Evolutionary conservation across 2,797 vertebrate genomes (phyloP).

Genomic region (Sorex maritimensis): DNA sequence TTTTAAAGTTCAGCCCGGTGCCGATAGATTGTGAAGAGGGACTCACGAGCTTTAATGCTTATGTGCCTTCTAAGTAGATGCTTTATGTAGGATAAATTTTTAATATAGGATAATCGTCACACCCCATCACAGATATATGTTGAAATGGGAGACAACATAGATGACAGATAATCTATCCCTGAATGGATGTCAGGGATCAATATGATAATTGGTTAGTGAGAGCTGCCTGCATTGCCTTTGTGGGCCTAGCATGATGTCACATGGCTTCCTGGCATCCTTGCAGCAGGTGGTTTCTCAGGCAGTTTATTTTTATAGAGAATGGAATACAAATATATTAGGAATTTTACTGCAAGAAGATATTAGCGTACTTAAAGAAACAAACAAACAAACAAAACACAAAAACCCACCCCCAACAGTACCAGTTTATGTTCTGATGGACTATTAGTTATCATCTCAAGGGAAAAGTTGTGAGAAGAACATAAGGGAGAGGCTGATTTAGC

Average conservation of each 20-base stretch:
- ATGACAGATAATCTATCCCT: conserved; percentile 20
- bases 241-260: not conserved
- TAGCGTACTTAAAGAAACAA: not conserved
- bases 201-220: not conserved
- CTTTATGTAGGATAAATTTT: conserved; percentile 17
- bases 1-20: not conserved
- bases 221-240: not conserved
- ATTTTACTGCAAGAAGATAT: not conserved
- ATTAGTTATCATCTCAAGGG: not conserved
- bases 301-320: not conserved
- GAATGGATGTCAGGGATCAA: not conserved
- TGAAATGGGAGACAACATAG: conserved; percentile 25
- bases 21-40: not conserved
- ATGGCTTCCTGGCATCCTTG: not conserved
- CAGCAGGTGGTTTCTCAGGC: not conserved
- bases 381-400: not conserved
- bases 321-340: not conserved
- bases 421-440: conserved; percentile 22
- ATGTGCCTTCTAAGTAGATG: not conserved
- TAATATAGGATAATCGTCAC: conserved; percentile 18
- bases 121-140: not conserved
- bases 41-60: not conserved
- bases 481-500: not conserved
- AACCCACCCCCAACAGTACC: not conserved
- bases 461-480: not conserved